Conservation (phyloP, 1,140 invertebrate genomes). For the Saccostrea echinata region DNA sequence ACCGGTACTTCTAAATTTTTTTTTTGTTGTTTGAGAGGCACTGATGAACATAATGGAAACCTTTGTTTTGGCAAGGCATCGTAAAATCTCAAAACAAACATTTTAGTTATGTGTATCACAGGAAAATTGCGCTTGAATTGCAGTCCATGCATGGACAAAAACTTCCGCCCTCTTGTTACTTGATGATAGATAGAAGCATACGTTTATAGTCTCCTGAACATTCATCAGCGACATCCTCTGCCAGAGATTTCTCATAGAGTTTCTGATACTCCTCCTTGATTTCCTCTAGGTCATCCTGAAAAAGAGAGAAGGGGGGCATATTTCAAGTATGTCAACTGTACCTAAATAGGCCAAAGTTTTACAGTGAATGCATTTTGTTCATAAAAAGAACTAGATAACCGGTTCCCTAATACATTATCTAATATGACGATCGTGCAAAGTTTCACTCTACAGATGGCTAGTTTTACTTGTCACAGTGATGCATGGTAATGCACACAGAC, state of each 20-base stretch:
- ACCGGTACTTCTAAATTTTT: too few species aligned
- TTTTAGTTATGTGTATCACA: neutral
- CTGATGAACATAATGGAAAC: too few species aligned
- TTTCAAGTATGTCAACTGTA: too few species aligned
- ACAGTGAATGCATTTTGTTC: too few species aligned
- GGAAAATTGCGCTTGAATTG: neutral
- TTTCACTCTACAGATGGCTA: too few species aligned
- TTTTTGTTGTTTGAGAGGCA: too few species aligned
- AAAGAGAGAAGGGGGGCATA: neutral
- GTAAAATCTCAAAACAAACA: neutral
- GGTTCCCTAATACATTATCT: too few species aligned
- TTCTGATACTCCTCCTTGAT: conserved; percentile 65
- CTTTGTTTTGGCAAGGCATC: neutral
- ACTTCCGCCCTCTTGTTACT: neutral
- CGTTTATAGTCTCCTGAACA: conserved; percentile 74
- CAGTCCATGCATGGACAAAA: neutral
- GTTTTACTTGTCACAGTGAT: too few species aligned
- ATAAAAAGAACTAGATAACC: too few species aligned
- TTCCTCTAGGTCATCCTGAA: conserved; percentile 71
- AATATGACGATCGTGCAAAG: too few species aligned
- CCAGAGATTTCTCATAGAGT: conserved; percentile 66
- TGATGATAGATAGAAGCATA: conserved; percentile 61
- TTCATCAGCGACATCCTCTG: conserved; percentile 66
- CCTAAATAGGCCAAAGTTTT: too few species aligned
- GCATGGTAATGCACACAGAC: too few species aligned